Percentiles rank a stretch among this genome's conserved stretches.
phyloP scores from a whole-genome alignment of 2,797 vertebrate species.

The Cyclura pinguis region DNA sequence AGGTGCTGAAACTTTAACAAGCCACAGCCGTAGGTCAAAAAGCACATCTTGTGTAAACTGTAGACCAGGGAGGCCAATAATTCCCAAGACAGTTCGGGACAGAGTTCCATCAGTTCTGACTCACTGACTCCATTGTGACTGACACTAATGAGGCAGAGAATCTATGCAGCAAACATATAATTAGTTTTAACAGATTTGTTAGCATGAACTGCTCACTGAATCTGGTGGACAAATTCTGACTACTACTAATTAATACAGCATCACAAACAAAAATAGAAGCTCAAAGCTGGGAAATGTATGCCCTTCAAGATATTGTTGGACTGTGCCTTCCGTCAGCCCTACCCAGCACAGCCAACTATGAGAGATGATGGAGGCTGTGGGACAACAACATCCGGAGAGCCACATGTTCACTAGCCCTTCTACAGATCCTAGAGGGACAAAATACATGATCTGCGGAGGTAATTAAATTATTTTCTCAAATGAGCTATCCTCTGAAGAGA shows the following conservation, averaged over 20 bases:
- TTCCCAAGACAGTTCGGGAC: constrained; percentile 86
- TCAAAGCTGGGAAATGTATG: too few relatives aligned
- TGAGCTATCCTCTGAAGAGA: too few relatives aligned
- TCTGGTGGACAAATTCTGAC: constrained; percentile 28
- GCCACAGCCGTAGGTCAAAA: constrained; percentile 90
- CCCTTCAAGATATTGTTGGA: too few relatives aligned
- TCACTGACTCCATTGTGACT: constrained; percentile 97
- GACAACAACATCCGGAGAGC: too few relatives aligned
- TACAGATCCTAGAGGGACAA: not conserved
- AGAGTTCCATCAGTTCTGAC: constrained; percentile 91
- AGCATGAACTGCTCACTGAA: not conserved
- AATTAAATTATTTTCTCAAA: fast-evolving
- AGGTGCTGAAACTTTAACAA: constrained; percentile 92
- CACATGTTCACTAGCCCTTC: too few relatives aligned
- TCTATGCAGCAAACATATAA: constrained; percentile 76
- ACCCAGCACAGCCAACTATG: too few relatives aligned
- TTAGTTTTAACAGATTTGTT: not conserved
- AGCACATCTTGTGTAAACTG: constrained; percentile 86
- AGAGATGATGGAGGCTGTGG: too few relatives aligned
- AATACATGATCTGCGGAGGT: not conserved
- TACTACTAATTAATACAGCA: not conserved
- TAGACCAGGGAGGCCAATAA: constrained; percentile 85
- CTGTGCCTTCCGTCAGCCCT: too few relatives aligned
- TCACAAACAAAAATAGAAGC: not conserved
- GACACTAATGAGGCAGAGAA: constrained; percentile 89